Evolutionary conservation across 2,113 vertebrate genomes (phyloP).

Genomic region (Ictidomys tridecemlineatus): DNA sequence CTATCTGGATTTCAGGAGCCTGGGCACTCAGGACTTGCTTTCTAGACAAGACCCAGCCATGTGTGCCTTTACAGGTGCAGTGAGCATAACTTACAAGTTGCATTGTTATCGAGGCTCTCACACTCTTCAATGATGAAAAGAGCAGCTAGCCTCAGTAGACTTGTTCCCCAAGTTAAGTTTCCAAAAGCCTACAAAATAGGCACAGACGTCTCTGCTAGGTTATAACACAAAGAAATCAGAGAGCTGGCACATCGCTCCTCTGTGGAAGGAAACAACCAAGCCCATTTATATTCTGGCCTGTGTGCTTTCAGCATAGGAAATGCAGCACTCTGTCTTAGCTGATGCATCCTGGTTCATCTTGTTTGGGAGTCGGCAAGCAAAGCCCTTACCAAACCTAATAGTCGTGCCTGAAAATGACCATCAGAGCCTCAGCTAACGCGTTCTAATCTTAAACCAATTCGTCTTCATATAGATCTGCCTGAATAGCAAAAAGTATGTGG

Average conservation of each 20-base stretch:
- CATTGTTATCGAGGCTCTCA: background rate
- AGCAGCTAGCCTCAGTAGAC: slow-evolving; percentile 17
- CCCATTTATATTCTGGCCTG: slow-evolving; percentile 53
- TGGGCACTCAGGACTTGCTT: background rate
- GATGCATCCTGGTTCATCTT: slow-evolving; percentile 9
- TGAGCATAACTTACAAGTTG: background rate
- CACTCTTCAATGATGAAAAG: slow-evolving; percentile 22
- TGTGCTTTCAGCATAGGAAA: slow-evolving; percentile 39
- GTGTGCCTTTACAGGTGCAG: background rate
- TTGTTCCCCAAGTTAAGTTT: slow-evolving; percentile 58
- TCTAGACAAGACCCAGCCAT: background rate
- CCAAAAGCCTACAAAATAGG: slow-evolving; percentile 67
- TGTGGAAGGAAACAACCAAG: slow-evolving; percentile 49
- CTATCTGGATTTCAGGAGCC: background rate
- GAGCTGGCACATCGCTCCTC: slow-evolving; percentile 23
- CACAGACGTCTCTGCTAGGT: slow-evolving; percentile 56
- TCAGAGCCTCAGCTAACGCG: background rate
- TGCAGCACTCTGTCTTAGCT: background rate
- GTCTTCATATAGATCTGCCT: background rate
- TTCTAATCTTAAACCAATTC: background rate
- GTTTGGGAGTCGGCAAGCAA: slow-evolving; percentile 15
- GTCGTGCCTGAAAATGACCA: background rate
- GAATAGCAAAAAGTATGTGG: background rate
- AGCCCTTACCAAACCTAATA: background rate
- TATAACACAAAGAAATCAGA: slow-evolving; percentile 52